Percentiles rank a stretch among this genome's conserved stretches.
Evolutionary conservation across 2,888 invertebrate genomes (phyloP).

Genomic region (Drosophila robusta): DNA sequence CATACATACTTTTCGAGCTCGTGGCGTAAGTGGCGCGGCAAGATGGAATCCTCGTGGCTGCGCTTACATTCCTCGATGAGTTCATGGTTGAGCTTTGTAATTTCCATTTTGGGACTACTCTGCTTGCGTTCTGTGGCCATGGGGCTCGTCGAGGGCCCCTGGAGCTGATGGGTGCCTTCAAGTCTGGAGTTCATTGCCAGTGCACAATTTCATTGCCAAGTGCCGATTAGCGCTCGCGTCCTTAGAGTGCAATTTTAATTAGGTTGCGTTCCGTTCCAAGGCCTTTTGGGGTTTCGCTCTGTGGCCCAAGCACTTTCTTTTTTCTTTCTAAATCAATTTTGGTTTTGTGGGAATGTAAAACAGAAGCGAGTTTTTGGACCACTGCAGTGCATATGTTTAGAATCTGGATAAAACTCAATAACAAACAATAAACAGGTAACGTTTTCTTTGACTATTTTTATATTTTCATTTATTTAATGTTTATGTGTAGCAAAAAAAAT

Average conservation of each 20-base stretch:
- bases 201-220: conserved; percentile 68
- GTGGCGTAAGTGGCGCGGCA: conserved; percentile 80
- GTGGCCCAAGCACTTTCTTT: conserved; percentile 63
- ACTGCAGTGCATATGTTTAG: conserved; percentile 51
- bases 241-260: conserved; percentile 40
- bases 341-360: conserved; percentile 34
- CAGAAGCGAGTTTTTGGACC: conserved; percentile 24
- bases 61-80: conserved; percentile 83
- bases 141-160: conserved; percentile 51
- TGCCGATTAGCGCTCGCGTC: conserved; percentile 12
- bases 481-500: conserved; percentile 58
- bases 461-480: conserved; percentile 61
- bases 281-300: conserved; percentile 49
- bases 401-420: conserved; percentile 49
- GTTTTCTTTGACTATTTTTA: conserved; percentile 60
- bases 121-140: conserved; percentile 73
- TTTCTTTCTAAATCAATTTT: conserved; percentile 56
- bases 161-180: conserved; percentile 61
- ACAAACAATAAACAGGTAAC: conserved; percentile 56
- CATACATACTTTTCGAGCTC: conserved; percentile 82
- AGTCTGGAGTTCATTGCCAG: conserved; percentile 70
- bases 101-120: conserved; percentile 71
- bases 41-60: conserved; percentile 77
- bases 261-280: conserved; percentile 57
- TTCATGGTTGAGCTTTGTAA: conserved; percentile 81